Conservation (phyloP, 30 jellyfish, hydroid and myxozoan species). For the Hydra vulgaris region DNA sequence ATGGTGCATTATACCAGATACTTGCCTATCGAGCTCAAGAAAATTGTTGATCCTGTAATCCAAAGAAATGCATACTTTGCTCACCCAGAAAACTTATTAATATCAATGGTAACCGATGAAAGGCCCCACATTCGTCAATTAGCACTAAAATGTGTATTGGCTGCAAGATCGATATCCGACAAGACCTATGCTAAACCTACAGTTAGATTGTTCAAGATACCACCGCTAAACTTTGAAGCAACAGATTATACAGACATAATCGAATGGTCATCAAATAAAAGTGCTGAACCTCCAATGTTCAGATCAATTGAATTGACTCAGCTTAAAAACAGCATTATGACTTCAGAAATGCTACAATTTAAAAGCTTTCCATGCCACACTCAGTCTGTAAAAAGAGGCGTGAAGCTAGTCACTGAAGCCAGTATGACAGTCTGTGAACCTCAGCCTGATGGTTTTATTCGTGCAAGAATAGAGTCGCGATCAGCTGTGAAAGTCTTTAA, state of each 20-base stretch:
- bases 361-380: neutral
- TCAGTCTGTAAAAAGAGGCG: neutral
- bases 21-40: neutral
- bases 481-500: neutral
- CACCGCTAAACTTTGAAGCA: too few species aligned
- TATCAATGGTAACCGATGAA: neutral
- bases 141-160: neutral
- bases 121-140: neutral
- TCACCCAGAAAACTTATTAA: neutral
- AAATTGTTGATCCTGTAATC: neutral
- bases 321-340: neutral
- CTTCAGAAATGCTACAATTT: neutral
- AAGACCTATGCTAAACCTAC: too few species aligned
- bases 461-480: neutral
- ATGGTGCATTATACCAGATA: neutral
- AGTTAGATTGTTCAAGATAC: too few species aligned
- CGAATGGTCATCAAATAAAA: too few species aligned
- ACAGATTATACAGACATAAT: too few species aligned
- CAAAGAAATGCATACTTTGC: neutral
- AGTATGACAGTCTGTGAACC: neutral
- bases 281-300: neutral
- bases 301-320: neutral
- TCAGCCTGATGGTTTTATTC: neutral
- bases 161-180: neutral
- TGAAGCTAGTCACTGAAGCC: neutral